Conservation (phyloP, 2,797 vertebrate genomes). For the Cheirogaleus major region DNA sequence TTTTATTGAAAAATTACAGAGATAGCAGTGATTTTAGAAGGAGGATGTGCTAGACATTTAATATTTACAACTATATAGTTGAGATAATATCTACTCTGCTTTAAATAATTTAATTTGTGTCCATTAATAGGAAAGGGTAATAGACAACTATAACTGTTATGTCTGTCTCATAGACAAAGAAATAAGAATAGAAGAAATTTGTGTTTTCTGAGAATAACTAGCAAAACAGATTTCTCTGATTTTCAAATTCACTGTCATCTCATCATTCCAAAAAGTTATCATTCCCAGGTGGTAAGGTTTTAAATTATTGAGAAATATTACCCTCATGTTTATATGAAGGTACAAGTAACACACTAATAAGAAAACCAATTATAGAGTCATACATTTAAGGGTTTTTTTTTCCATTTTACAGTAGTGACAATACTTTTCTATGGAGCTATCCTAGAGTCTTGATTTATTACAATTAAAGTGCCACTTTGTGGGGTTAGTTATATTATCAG, state of each 20-base stretch:
- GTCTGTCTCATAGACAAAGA: neutral
- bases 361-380: neutral
- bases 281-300: neutral
- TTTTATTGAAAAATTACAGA: conserved; percentile 37
- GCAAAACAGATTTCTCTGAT: conserved; percentile 12
- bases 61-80: conserved; percentile 45
- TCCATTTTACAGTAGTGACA: neutral
- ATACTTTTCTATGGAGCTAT: neutral
- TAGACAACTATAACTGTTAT: conserved; percentile 1
- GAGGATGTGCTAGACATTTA: neutral
- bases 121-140: neutral
- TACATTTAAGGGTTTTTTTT: neutral
- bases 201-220: conserved; percentile 8
- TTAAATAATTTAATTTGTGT: conserved; percentile 18
- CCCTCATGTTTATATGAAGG: neutral
- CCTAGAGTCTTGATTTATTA: conserved; percentile 5
- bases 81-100: neutral
- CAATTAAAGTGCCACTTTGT: neutral
- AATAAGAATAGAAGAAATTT: neutral
- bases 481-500: neutral
- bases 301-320: conserved; percentile 43
- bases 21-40: neutral
- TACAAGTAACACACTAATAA: conserved; percentile 6
- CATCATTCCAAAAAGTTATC: neutral
- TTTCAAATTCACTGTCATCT: neutral